Percentiles rank a stretch among this genome's conserved stretches.
These are phyloP conservation scores for Candoia aspera DNA, from an alignment of 2,113 vertebrate species.

Conservation along the genomic window DNA sequence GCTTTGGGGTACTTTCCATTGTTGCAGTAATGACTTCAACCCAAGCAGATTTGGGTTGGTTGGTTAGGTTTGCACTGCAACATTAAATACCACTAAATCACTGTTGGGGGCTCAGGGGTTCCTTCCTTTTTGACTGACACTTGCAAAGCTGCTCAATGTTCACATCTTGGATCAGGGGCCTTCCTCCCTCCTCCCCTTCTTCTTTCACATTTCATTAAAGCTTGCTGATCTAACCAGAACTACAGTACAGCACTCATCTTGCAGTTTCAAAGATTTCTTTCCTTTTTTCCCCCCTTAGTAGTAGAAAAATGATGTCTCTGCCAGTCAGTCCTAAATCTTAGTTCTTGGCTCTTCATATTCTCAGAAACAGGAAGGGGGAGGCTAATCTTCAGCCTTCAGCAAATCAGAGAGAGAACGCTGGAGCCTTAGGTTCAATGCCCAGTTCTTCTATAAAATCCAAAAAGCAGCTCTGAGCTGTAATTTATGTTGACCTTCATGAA, in stretches of 20 bases:
- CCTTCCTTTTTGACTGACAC: slow-evolving; percentile 2
- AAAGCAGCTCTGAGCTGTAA: background rate
- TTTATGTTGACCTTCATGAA: background rate
- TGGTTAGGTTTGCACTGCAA: background rate
- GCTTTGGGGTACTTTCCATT: too few species aligned
- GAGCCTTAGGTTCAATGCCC: background rate
- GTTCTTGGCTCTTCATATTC: slow-evolving; percentile 33
- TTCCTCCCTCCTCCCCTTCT: slow-evolving; percentile 37
- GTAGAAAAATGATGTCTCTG: slow-evolving; percentile 31
- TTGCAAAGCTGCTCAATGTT: background rate
- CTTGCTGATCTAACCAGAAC: slow-evolving; percentile 59
- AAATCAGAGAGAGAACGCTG: background rate
- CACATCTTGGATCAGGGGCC: background rate
- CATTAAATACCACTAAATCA: slow-evolving; percentile 31
- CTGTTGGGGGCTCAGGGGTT: slow-evolving; percentile 11
- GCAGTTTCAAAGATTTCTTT: slow-evolving; percentile 26
- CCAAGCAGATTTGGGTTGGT: background rate
- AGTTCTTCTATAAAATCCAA: background rate
- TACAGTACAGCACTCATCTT: slow-evolving; percentile 21
- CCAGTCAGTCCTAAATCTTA: slow-evolving; percentile 43
- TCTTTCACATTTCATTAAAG: slow-evolving; percentile 59
- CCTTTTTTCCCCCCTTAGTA: slow-evolving; percentile 1
- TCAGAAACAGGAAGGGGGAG: slow-evolving; percentile 1
- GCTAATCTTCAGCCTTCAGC: background rate
- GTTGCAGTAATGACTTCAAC: background rate